phyloP scores from a whole-genome alignment of 1,140 invertebrate genomes.

The Zaprionus tsacasi region DNA sequence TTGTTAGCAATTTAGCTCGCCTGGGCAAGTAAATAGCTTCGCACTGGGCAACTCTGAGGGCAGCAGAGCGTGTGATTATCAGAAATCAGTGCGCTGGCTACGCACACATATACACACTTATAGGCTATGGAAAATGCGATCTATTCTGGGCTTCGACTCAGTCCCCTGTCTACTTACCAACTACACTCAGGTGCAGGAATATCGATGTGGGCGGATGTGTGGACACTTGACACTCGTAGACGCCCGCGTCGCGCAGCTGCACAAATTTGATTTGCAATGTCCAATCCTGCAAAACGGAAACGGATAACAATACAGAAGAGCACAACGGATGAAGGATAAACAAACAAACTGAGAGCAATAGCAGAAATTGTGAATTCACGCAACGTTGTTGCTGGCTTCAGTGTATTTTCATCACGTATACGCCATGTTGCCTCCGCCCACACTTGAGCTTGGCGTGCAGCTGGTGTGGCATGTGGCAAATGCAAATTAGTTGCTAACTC shows the following conservation, averaged over 20 bases:
- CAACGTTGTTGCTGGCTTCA: conserved; percentile 10
- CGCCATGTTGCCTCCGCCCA: conserved; percentile 28
- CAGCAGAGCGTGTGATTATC: conserved; percentile 67
- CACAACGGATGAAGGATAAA: neutral
- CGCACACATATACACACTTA: conserved; percentile 3
- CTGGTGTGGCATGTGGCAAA: conserved; percentile 16
- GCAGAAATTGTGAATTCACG: neutral
- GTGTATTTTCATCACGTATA: conserved; percentile 58
- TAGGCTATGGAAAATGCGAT: neutral
- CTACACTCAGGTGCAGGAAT: conserved; percentile 92
- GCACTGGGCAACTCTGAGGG: conserved; percentile 23
- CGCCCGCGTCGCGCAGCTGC: conserved; percentile 91
- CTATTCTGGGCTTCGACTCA: neutral
- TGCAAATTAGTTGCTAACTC: conserved; percentile 75
- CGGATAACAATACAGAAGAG: neutral
- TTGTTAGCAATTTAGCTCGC: conserved; percentile 51
- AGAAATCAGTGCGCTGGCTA: neutral
- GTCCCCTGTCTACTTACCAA: conserved; percentile 88
- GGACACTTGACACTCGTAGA: conserved; percentile 95
- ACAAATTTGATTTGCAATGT: conserved; percentile 93
- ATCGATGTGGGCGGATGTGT: conserved; percentile 94
- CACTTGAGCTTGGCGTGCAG: conserved; percentile 16
- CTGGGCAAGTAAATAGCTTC: conserved; percentile 37
- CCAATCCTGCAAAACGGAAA: conserved; percentile 88
- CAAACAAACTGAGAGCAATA: conserved; percentile 11